Conservation (phyloP, 2,113 vertebrate genomes). For the Ardeotis arabs region DNA sequence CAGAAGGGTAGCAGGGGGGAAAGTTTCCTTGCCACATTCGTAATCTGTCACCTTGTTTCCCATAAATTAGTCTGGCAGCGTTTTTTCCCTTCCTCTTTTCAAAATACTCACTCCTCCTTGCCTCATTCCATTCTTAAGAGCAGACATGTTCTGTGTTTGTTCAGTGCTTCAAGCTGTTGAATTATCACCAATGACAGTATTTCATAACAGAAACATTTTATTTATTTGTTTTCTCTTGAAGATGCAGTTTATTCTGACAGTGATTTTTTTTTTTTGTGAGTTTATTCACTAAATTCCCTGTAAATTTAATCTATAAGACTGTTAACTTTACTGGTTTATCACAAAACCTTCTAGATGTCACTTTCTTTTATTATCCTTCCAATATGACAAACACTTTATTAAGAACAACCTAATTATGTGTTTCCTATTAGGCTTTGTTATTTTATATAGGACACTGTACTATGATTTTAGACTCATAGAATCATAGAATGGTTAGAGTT, state of each 20-base stretch:
- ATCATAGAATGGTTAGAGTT: too few relatives aligned
- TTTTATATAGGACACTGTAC: neutral
- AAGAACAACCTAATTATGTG: neutral
- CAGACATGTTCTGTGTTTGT: neutral
- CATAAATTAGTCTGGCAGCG: neutral
- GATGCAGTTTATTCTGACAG: neutral
- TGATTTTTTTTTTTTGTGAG: too few relatives aligned
- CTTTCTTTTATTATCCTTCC: neutral
- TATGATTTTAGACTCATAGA: neutral
- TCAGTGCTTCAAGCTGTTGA: neutral
- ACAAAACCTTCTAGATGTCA: neutral
- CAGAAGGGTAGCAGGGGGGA: neutral
- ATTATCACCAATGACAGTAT: neutral
- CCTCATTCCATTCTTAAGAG: neutral
- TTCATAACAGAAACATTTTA: neutral
- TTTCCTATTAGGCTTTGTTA: neutral
- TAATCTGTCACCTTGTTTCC: neutral
- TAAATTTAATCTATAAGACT: neutral
- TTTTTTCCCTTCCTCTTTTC: neutral
- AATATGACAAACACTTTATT: neutral
- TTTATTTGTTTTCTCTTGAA: neutral
- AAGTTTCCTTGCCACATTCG: neutral
- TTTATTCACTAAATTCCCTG: neutral
- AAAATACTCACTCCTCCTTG: neutral
- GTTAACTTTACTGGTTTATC: neutral